These are phyloP conservation scores for Threskiornis aethiopicus DNA, from an alignment of 2,797 vertebrate genomes.

Conservation along the genomic window DNA sequence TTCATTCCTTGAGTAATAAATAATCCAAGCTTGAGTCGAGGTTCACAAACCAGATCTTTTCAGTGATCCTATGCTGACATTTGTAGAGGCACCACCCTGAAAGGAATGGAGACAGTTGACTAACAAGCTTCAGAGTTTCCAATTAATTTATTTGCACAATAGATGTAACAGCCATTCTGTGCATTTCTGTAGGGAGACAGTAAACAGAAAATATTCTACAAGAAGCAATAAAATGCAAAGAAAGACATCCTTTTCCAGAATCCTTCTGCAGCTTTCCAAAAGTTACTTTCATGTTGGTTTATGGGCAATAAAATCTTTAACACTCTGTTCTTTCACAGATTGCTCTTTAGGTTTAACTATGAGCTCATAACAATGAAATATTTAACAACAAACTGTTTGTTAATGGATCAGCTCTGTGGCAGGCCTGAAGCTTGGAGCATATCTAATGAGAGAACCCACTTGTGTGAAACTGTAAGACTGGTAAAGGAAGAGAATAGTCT, in stretches of 20 bases:
- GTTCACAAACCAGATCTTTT: background rate
- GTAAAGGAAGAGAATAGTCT: background rate
- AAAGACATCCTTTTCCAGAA: background rate
- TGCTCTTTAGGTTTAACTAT: slow-evolving; percentile 55
- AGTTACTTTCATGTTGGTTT: slow-evolving; percentile 47
- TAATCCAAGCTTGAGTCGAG: background rate
- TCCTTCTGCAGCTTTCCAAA: background rate
- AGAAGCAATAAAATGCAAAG: background rate
- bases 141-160: background rate
- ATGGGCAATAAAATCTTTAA: slow-evolving; percentile 59
- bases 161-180: background rate
- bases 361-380: slow-evolving; percentile 59
- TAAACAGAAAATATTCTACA: background rate
- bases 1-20: background rate
- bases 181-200: background rate
- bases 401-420: slow-evolving; percentile 43
- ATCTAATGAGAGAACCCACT: slow-evolving; percentile 10
- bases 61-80: background rate
- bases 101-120: background rate
- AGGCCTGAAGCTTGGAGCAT: slow-evolving; percentile 16
- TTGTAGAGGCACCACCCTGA: background rate
- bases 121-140: background rate
- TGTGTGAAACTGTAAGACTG: background rate
- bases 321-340: slow-evolving; percentile 37
- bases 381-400: slow-evolving; percentile 65